Base-by-base conservation (phyloP, 2,888 invertebrate genomes). In the Lepeophtheirus nordmannii region DNA sequence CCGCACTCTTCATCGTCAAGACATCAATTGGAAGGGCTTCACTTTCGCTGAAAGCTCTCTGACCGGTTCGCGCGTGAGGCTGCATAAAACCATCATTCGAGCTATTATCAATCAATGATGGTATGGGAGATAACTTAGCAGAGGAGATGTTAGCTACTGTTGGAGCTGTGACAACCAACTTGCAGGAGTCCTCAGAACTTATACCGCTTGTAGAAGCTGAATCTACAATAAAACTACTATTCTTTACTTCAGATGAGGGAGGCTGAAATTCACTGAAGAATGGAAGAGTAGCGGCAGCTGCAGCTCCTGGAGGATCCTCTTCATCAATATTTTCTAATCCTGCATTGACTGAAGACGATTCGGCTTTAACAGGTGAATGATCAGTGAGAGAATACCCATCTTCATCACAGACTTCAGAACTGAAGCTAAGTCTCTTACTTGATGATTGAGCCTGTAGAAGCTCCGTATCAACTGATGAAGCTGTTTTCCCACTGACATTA, bases 31-130 rank as follows among this genome's bases (percentile, higher is more conserved):
- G 20, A 30, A 30, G 61, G 20, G 63, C 63, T 30, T 63, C 63
- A 37, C 63, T 63, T 53, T 63, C 63, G 38, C 63, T 63, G n/a
- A 23, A 63, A 37, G 63, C 56, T 22, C 63, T 20, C 37, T 63
- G 63, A 14, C 63, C 63, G 20, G 63, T 46, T 20, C 63, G 53
- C 11, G 17, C n/a, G 22, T 46, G 20, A 8, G 14, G 53, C n/a
- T 46, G 53, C 5, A 17, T 14, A n/a, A 17, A 17, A 17, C 53
- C 53, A n/a, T 17, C 53, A n/a, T 17, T 46, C 17, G 14, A 14
- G n/a, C 17, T 17, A 17, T 17, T 17, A n/a, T 46, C 53, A 17
- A 46, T 14, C n/a, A n/a, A 46, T 46, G 53, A 46, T 2, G 53
- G 53, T 14, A 46, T 46, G 53, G 53, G 53, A 46, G 53, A 46